Conservation (phyloP, 2,888 invertebrate species). For the Agrilus mali region DNA sequence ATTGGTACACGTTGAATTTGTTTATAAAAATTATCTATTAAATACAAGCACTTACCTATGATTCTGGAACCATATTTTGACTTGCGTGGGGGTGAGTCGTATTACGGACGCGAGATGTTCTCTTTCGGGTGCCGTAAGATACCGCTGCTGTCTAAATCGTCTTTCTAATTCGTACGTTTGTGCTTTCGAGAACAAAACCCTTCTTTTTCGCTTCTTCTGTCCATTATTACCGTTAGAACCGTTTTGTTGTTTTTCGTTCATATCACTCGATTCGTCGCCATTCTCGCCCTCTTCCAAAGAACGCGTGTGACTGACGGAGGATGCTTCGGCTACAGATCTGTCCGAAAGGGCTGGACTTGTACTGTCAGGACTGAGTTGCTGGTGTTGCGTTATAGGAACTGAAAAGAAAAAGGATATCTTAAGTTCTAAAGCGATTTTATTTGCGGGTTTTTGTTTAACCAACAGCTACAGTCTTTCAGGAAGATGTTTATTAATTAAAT, state of each 20-base stretch:
- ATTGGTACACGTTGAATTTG: no score
- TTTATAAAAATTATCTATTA: background rate
- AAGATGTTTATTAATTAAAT: no score
- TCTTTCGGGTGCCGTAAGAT: conserved; percentile 93
- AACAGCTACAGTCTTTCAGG: no score
- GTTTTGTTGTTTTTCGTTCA: conserved; percentile 25
- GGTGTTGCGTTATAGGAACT: conserved; percentile 24
- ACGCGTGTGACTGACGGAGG: conserved; percentile 12
- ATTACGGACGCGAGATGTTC: conserved; percentile 94
- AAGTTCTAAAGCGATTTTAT: no score
- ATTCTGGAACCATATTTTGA: conserved; percentile 99
- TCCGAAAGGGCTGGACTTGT: conserved; percentile 76
- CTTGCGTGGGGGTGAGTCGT: conserved; percentile 91
- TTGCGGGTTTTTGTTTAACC: no score
- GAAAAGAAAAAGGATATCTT: conserved; percentile 1
- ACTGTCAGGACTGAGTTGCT: conserved; percentile 74
- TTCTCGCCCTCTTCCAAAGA: conserved; percentile 6
- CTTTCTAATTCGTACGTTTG: conserved; percentile 94
- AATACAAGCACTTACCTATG: conserved; percentile 47
- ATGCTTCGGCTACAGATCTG: conserved; percentile 39
- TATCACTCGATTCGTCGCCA: conserved; percentile 8
- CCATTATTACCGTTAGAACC: conserved; percentile 29
- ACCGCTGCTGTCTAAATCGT: conserved; percentile 89
- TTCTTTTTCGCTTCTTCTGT: conserved; percentile 85
- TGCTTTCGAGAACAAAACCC: conserved; percentile 94